Evolutionary conservation across 2,888 invertebrate genomes (phyloP).

Genomic region (Andrena trimmerana): DNA sequence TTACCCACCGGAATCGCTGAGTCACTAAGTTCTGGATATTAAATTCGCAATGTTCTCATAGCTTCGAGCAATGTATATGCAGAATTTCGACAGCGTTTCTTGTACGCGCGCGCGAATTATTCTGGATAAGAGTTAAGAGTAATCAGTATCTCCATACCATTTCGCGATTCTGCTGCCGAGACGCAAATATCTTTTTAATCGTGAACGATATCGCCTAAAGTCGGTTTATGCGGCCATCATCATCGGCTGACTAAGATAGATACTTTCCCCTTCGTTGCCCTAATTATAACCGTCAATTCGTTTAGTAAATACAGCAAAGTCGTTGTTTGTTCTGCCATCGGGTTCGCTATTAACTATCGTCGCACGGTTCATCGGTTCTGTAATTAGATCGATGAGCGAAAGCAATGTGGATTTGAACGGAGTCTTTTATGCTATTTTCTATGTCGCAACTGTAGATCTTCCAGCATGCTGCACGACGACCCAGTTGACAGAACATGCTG

Average conservation of each 20-base stretch:
- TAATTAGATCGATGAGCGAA: slow-evolving; percentile 61
- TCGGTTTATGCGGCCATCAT: slow-evolving; percentile 48
- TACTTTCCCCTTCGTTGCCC: slow-evolving; percentile 73
- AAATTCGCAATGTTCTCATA: background rate
- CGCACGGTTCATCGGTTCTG: slow-evolving; percentile 65
- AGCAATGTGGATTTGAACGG: slow-evolving; percentile 40
- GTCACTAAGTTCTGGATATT: no score
- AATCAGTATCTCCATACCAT: slow-evolving; percentile 21
- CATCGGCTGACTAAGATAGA: slow-evolving; percentile 57
- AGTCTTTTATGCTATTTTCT: slow-evolving; percentile 27
- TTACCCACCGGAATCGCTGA: no score
- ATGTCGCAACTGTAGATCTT: slow-evolving; percentile 30
- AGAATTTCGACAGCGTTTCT: background rate
- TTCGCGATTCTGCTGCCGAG: slow-evolving; percentile 19
- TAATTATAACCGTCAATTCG: slow-evolving; percentile 79
- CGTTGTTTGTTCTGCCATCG: slow-evolving; percentile 71
- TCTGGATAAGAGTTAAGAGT: slow-evolving; percentile 19
- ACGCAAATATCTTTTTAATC: slow-evolving; percentile 60
- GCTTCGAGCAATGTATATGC: background rate
- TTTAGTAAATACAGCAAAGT: slow-evolving; percentile 77
- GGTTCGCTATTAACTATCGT: slow-evolving; percentile 57
- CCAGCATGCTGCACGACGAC: background rate
- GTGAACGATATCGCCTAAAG: slow-evolving; percentile 55
- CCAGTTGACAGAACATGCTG: background rate
- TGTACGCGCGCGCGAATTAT: slow-evolving; percentile 6